Percentiles rank a stretch among this genome's conserved stretches.
phyloP scores from a whole-genome alignment of 2,888 invertebrate genomes.

The Troilus luridus region DNA sequence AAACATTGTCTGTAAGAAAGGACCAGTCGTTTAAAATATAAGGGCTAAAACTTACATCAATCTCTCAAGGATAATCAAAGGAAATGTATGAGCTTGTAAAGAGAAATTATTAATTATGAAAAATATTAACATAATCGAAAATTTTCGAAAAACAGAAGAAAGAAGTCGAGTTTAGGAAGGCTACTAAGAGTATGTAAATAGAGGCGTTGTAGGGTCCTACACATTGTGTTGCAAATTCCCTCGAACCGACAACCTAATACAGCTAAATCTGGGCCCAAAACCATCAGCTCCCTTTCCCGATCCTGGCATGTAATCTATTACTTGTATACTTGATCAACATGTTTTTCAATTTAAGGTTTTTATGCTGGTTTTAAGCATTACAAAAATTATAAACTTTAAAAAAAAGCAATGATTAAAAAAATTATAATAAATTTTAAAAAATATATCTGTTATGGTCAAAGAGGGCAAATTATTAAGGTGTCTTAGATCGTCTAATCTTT shows the following conservation, averaged over 20 bases:
- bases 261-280: not conserved
- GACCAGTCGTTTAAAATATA: too few species aligned
- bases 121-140: not conserved
- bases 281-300: not conserved
- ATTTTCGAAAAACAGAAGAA: not conserved
- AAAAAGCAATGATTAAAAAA: not conserved
- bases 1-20: too few species aligned
- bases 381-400: not conserved
- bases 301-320: not conserved
- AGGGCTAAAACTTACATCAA: too few species aligned
- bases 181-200: constrained; percentile 30
- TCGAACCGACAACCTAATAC: not conserved
- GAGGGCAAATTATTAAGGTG: too few species aligned
- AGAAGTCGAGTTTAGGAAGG: not conserved
- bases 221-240: constrained; percentile 16
- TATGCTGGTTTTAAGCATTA: not conserved
- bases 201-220: not conserved
- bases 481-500: too few species aligned
- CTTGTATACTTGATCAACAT: not conserved
- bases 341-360: not conserved
- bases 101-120: not conserved
- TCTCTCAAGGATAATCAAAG: too few species aligned
- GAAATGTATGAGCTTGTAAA: not conserved
- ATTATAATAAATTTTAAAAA: not conserved
- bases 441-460: too few species aligned